Base-by-base conservation (phyloP, 1,140 invertebrate species). In the Cyclargus thomasi region DNA sequence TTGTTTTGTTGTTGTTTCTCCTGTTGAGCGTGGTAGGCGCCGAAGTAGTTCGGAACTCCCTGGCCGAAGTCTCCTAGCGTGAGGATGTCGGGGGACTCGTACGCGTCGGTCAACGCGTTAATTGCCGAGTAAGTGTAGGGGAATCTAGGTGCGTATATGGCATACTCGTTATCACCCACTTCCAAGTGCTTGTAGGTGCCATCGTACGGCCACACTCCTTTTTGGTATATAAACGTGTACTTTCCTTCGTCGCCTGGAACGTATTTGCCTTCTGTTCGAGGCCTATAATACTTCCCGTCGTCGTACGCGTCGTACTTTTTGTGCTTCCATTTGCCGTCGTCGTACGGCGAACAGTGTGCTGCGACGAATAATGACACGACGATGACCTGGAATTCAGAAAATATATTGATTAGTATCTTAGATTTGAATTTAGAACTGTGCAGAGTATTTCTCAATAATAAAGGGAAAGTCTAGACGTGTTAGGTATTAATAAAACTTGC, bases 181-280 rank as follows among this genome's bases (percentile, higher is more conserved):
- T 74, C 75, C 8, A 90, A 78, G 77, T 92, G 92, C 69, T 87
- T 86, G 57, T 90, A 91, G 18, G 90, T 91, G 57, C 90, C 90
- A 59, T 91, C 91, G 67, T 81, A 90, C 5, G 83, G 84, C 64
- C 80, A 86, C 17, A 85, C 75, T 1, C 81, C 81, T 67, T 82
- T 76, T 67, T 68, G 76, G 68, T 84, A 83, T 20, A 83, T 75
- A 70, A 90, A 92, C 11, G 82, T 90, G 80, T 92, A 92, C 82
- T 85, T 86, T 59, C 91, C 88, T 71, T 92, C 90, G 78, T 91
- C 88, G 62, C 91, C 89, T 11, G 90, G 92, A 73, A 90, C 72
- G 75, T 92, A 92, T 82, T 91, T 91, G 16, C 91, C 91, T 74
- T 89, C 86, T 62, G 75, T 70, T 67, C 71, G 55, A 16, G 86